Evolutionary conservation across 2,888 invertebrate genomes (phyloP).

Genomic region (Mystacides longicornis): DNA sequence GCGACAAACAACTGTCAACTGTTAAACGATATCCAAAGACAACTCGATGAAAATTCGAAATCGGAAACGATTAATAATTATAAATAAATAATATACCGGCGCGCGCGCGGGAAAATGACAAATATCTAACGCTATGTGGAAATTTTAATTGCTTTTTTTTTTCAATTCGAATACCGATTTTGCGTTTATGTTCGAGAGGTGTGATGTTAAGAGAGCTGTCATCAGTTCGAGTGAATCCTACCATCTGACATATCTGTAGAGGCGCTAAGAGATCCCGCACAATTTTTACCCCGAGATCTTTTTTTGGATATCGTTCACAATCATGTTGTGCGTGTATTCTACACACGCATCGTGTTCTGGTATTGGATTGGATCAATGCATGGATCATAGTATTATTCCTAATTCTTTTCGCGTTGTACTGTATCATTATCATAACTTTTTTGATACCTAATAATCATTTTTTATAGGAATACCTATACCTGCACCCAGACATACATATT

Average conservation of each 20-base stretch:
- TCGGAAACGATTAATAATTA: constrained; percentile 7
- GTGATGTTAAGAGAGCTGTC: constrained; percentile 22
- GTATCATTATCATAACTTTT: too few species aligned
- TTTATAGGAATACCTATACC: too few species aligned
- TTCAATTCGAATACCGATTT: background rate
- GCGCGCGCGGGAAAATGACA: constrained; percentile 13
- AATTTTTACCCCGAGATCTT: constrained; percentile 21
- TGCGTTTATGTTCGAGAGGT: constrained; percentile 5
- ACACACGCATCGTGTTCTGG: too few species aligned
- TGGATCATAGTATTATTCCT: too few species aligned
- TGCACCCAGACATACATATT: too few species aligned
- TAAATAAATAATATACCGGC: too few species aligned
- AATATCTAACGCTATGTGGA: constrained; percentile 3
- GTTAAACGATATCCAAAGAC: constrained; percentile 5
- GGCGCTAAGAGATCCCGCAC: constrained; percentile 25
- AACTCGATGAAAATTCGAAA: constrained; percentile 7
- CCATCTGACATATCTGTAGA: constrained; percentile 22
- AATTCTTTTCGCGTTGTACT: too few species aligned
- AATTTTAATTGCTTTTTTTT: background rate
- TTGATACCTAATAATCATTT: too few species aligned
- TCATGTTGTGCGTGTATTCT: too few species aligned
- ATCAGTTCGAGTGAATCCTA: constrained; percentile 23
- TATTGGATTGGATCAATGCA: too few species aligned
- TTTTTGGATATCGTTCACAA: constrained; percentile 22
- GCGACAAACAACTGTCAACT: background rate